These are phyloP conservation scores for Poecilia wingei DNA, from an alignment of 2,797 vertebrate genomes.

Conservation along the genomic window DNA sequence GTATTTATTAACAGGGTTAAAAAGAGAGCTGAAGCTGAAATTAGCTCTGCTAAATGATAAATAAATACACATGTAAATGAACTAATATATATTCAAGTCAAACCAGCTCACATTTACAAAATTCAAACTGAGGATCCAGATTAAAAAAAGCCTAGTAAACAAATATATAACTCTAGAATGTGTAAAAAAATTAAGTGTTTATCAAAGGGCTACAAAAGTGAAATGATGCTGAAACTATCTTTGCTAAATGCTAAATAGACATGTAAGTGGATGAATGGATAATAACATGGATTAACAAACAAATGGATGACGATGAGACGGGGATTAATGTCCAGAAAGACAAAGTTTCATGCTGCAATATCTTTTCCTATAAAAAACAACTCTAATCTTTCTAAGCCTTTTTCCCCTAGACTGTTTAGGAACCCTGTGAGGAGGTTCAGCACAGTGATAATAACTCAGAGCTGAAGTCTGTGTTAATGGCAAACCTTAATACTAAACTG, in stretches of 20 bases:
- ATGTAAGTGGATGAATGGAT: neutral
- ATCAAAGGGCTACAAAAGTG: no score
- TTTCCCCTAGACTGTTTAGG: neutral
- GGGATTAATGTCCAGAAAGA: neutral
- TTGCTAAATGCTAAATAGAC: neutral
- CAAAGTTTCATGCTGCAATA: neutral
- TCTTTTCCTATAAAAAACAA: neutral
- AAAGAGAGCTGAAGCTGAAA: no score
- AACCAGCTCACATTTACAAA: no score
- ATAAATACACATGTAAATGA: no score
- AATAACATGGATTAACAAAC: neutral
- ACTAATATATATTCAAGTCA: neutral
- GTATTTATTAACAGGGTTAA: no score
- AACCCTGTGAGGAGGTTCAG: neutral
- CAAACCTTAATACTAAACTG: neutral
- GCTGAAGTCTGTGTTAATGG: neutral
- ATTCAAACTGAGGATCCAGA: no score
- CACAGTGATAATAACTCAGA: neutral
- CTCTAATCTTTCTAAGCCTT: neutral
- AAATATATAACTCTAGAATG: no score
- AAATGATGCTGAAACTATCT: no score
- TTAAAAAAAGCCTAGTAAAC: no score
- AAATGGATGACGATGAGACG: neutral
- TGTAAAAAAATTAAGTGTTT: no score
- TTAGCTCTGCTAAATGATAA: no score